These are phyloP conservation scores for Nesoenas mayeri DNA, from an alignment of 2,113 vertebrate species.

Conservation along the genomic window DNA sequence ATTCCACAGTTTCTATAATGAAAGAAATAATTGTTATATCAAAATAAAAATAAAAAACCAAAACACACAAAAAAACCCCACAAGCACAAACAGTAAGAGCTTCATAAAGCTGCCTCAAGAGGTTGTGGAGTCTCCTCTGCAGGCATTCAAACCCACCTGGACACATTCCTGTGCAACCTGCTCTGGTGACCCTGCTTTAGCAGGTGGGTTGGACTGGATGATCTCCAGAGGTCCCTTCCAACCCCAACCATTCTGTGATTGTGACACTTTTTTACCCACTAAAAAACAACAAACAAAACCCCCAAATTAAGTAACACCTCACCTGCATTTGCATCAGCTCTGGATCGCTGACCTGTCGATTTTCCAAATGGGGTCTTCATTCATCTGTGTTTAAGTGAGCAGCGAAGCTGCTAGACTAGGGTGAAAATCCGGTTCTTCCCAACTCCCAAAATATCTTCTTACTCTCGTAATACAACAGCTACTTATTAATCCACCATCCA, in stretches of 20 bases:
- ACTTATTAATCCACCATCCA: slow-evolving; percentile 70
- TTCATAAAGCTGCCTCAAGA: background rate
- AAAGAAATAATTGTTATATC: background rate
- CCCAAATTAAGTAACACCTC: background rate
- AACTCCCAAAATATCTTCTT: slow-evolving; percentile 47
- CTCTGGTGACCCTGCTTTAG: no score
- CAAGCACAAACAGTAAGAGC: background rate
- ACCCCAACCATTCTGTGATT: no score
- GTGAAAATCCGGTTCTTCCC: slow-evolving; percentile 70
- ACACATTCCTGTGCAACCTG: no score
- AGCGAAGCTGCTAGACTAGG: slow-evolving; percentile 88
- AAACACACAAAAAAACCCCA: background rate
- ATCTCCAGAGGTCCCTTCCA: no score
- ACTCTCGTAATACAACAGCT: slow-evolving; percentile 47
- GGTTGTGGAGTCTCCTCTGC: no score
- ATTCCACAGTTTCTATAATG: background rate
- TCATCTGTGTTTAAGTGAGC: slow-evolving; percentile 94
- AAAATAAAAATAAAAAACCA: background rate
- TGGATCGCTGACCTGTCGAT: slow-evolving; percentile 89
- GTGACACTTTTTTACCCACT: background rate
- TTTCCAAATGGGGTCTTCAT: slow-evolving; percentile 99
- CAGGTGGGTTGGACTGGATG: no score
- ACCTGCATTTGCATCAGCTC: slow-evolving; percentile 90
- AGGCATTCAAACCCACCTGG: no score
- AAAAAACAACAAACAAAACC: background rate